These are phyloP conservation scores for Corydoras maculifer DNA, from an alignment of 2,113 vertebrate genomes.

Conservation along the genomic window DNA sequence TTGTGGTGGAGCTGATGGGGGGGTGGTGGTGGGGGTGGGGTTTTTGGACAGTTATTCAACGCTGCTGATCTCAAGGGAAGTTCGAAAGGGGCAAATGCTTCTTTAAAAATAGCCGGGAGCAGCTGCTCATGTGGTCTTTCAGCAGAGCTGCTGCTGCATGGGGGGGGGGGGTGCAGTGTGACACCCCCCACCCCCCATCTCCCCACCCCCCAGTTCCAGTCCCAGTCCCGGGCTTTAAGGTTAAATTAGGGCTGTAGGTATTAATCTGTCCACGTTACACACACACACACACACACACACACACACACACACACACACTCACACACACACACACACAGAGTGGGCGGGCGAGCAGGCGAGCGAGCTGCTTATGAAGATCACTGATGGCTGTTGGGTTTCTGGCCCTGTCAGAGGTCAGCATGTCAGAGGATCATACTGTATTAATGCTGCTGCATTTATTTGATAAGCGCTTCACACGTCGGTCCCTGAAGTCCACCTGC, in stretches of 20 bases:
- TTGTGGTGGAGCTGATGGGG: too few species aligned
- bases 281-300: conserved; percentile 22
- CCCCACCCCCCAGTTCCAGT: neutral
- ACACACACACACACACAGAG: conserved; percentile 49
- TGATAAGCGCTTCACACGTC: conserved; percentile 39
- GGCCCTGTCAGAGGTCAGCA: conserved; percentile 44
- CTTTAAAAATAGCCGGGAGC: conserved; percentile 42
- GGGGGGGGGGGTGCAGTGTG: conserved; percentile 41
- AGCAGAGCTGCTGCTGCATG: conserved; percentile 61
- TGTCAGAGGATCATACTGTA: conserved; percentile 51
- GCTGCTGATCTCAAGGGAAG: conserved; percentile 68
- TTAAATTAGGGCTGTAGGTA: conserved; percentile 43
- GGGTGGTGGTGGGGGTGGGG: too few species aligned
- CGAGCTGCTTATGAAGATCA: conserved; percentile 70
- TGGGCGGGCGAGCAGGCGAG: conserved; percentile 14
- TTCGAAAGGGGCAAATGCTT: conserved; percentile 70
- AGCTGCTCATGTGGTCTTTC: conserved; percentile 52
- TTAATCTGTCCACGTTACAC: conserved; percentile 42
- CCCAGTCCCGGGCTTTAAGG: conserved; percentile 39
- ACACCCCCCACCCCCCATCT: conserved; percentile 33
- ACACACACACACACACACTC: conserved; percentile 54
- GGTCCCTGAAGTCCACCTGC: conserved; percentile 41
- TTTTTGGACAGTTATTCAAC: conserved; percentile 57
- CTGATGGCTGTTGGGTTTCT: conserved; percentile 65
- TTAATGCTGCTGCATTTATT: conserved; percentile 59